Percentiles rank a stretch among this genome's conserved stretches.
These are phyloP conservation scores for Archilochus colubris DNA, from an alignment of 2,113 vertebrate genomes.

Conservation along the genomic window DNA sequence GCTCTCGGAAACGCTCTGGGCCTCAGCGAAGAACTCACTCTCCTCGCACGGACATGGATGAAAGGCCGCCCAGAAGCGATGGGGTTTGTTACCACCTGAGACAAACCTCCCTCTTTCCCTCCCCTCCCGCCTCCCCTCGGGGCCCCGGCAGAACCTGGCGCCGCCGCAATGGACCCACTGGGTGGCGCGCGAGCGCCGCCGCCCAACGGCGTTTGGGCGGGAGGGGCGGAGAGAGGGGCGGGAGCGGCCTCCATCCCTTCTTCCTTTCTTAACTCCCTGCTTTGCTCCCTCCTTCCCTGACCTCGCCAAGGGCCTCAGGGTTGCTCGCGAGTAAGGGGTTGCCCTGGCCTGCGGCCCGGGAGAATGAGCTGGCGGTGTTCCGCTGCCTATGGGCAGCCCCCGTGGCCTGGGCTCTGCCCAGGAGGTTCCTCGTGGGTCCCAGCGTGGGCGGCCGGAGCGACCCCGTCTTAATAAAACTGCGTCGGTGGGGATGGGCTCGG, in stretches of 20 bases:
- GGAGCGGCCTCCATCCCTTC: background rate
- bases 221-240: no score
- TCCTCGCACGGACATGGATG: rapidly evolving
- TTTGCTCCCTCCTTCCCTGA: no score
- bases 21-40: background rate
- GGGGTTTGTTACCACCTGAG: rapidly evolving
- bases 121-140: background rate
- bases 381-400: background rate
- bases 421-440: no score
- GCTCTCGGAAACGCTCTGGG: background rate
- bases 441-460: background rate
- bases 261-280: no score
- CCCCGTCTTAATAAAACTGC: background rate
- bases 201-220: background rate
- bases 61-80: background rate
- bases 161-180: background rate
- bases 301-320: no score
- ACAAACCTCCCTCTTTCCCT: rapidly evolving
- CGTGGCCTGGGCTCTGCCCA: background rate
- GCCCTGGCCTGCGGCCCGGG: background rate
- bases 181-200: background rate
- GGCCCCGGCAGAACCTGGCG: no score
- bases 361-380: no score
- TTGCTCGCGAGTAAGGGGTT: background rate
- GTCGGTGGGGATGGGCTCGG: background rate